Evolutionary conservation across 2,797 vertebrate genomes (phyloP), one percentile per base, ranked within the genome.

Genomic region (Coendou prehensilis): DNA sequence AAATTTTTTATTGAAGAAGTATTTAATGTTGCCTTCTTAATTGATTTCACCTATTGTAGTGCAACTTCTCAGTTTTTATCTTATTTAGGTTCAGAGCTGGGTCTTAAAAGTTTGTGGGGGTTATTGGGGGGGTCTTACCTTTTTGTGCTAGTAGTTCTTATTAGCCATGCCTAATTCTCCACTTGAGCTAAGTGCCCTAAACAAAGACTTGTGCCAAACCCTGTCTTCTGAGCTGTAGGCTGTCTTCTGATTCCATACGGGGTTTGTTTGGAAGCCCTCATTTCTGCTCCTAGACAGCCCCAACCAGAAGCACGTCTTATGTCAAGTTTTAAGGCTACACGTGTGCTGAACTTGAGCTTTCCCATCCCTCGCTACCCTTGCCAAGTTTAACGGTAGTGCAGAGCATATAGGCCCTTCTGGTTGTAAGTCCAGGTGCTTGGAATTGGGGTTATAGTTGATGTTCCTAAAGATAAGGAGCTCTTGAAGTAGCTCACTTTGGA

Each of bases 1-100:
- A 79, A 59, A 67, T 94, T 95, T 79, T 64, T 96, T 92, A 82
- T n/a, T 92, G 45, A 87, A 95, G 57, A 85, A 57, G 93, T 94
- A 76, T 82, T 90, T 94, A 87, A 59, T 41, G 9, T 80, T 92
- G 30, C 50, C 52, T 88, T 97, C 93, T 76, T 84, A 92, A 80
- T 95, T 69, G n/a, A 81, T 87, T 96, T 94, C 45, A 50, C 45
- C 22, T 33, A 50, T 0, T 69, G 3, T 83, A 85, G 37, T 89
- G 4, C 87, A 64, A 87, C 17, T 69, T 87, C 86, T 89, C 15
- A 56, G 28, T 89, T 96, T 96, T 95, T 37, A 87, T 89, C 57
- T 61, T 37, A 50, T 52, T 92, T 94, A 33, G 7, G 37, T 87
- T 93, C 33, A n/a, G 4, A 10, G 8, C 11, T 81, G 64, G 85